These are phyloP conservation scores for Ophioninae sp. DNA, from an alignment of 2,888 invertebrate species.

Conservation along the genomic window DNA sequence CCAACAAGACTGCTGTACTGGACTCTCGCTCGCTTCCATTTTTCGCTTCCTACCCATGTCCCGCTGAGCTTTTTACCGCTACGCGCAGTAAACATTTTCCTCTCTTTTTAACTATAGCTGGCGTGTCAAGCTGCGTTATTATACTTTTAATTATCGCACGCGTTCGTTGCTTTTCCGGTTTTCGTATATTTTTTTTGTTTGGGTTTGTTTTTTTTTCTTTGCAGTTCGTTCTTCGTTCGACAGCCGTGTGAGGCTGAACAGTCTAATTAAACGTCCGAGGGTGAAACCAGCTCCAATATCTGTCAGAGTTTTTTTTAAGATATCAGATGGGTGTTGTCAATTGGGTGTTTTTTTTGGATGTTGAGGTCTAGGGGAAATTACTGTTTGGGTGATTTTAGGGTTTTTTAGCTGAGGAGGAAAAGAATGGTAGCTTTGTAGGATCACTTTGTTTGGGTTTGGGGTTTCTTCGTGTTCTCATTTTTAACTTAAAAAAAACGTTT, in stretches of 20 bases:
- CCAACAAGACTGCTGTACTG: constrained; percentile 51
- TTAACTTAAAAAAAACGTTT: too few relatives aligned
- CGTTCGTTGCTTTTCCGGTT: constrained; percentile 37
- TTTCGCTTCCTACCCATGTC: constrained; percentile 33
- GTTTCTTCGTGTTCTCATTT: too few relatives aligned
- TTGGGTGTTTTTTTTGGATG: not conserved
- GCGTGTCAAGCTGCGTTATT: constrained; percentile 53
- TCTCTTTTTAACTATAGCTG: constrained; percentile 3
- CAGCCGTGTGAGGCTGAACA: constrained; percentile 19
- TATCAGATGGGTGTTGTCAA: not conserved
- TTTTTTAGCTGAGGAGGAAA: too few relatives aligned
- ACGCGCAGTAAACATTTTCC: constrained; percentile 43
- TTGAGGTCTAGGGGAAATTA: not conserved
- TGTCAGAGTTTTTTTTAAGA: constrained; percentile 2
- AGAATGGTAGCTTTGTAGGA: too few relatives aligned
- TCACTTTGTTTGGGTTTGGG: too few relatives aligned
- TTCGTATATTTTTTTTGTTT: not conserved
- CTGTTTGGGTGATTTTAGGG: too few relatives aligned
- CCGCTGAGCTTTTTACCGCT: constrained; percentile 47
- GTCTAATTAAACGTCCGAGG: constrained; percentile 46
- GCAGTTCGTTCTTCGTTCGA: constrained; percentile 31
- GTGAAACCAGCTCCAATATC: constrained; percentile 19
- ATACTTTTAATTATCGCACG: constrained; percentile 61
- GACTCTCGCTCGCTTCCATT: constrained; percentile 52
- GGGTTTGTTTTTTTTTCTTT: constrained; percentile 1